Evolutionary conservation across 2,888 invertebrate species (phyloP), one percentile per base, ranked within the genome.

Genomic region (Uropetala carovei): DNA sequence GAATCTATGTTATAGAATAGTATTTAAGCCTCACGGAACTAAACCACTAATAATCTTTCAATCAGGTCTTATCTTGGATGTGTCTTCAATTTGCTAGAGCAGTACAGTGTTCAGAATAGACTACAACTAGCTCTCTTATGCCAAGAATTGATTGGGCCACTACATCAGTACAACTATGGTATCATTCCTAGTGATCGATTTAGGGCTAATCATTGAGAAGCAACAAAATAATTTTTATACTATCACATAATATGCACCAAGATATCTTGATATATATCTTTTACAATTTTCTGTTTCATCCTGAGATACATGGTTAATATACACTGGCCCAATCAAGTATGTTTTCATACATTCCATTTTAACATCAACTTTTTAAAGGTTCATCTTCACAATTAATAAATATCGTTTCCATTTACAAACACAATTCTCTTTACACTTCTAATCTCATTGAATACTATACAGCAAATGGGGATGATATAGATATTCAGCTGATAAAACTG

Each of bases 171-270:
- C 89, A 64, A 43, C 89, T 89, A 89, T 18, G 89, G 64, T 89
- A 89, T 89, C 89, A 89, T 89, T 89, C 64, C 64, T 89, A 89
- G 68, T 30, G 89, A 59, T 89, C 64, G 64, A 89, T 89, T 89
- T 89, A 89, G 89, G 64, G 89, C 89, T 89, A 89, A 43, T 89
- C 89, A 68, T 89, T 89, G 64, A 68, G 64, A 89, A 89, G 89
- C 89, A 89, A 89, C 89, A 89, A 89, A 89, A 89, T 89, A 89
- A 43, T 89, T 89, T 89, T 89, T 64, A 89, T 89, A 89, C 89
- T 89, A 89, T 89, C 89, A 89, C 89, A 89, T 89, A 89, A 89
- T 89, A 89, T 89, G 89, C 89, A 89, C 89, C 89, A 89, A 89
- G 89, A 89, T 89, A 89, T 89, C 89, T 89, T 89, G 89, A 89